Evolutionary conservation across 2,113 vertebrate species (phyloP).

Genomic region (Taurulus bubalis): DNA sequence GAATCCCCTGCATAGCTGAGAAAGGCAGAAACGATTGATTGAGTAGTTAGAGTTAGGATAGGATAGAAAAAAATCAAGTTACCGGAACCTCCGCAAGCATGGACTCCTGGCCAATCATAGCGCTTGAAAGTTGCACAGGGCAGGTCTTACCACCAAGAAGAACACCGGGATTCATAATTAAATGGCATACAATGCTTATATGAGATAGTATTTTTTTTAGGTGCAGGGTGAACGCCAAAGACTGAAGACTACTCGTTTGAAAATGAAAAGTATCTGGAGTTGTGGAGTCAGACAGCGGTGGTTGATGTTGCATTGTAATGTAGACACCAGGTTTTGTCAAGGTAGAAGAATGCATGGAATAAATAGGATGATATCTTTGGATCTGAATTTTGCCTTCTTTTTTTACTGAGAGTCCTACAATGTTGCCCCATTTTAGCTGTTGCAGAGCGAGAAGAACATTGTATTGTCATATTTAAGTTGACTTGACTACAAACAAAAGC

Average conservation of each 20-base stretch:
- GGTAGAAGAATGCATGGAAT: slow-evolving; percentile 5
- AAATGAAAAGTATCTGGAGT: background rate
- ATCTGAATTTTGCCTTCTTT: background rate
- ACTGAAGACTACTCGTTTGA: background rate
- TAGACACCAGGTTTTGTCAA: background rate
- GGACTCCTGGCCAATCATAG: background rate
- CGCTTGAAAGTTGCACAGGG: background rate
- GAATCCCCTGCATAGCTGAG: background rate
- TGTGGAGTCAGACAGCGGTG: background rate
- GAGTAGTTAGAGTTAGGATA: no score
- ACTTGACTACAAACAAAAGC: background rate
- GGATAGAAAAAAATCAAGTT: background rate
- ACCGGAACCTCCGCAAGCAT: background rate
- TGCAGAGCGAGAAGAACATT: background rate
- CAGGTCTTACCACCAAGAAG: background rate
- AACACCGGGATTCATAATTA: background rate
- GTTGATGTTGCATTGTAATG: background rate
- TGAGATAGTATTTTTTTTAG: background rate
- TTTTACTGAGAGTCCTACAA: background rate
- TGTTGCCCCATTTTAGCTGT: background rate
- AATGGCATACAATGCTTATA: slow-evolving; percentile 11
- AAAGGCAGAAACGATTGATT: background rate
- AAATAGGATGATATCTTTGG: background rate
- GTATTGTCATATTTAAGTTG: background rate
- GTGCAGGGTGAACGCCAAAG: no score